Conservation (phyloP, 2,113 vertebrate genomes). For the Cyanoramphus novaezelandiae region DNA sequence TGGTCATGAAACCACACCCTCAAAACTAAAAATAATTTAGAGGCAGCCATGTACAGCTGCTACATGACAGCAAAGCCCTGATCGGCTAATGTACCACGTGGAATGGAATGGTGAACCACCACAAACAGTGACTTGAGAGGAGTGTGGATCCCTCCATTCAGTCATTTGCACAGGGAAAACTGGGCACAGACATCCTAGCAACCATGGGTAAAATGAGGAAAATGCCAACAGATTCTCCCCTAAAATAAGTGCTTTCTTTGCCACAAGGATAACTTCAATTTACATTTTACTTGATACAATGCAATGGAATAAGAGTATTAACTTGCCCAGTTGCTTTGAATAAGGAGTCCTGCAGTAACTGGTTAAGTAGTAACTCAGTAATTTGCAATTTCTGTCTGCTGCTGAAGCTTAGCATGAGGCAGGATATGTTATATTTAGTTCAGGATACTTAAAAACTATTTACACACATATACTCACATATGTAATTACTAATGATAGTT, state of each 20-base stretch:
- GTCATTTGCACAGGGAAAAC: not conserved
- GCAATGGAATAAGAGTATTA: not conserved
- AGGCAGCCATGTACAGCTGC: not conserved
- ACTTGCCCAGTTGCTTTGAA: not conserved
- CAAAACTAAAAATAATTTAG: not conserved
- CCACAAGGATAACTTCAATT: not conserved
- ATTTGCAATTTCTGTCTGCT: not conserved
- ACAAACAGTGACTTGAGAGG: not conserved
- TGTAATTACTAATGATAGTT: not conserved
- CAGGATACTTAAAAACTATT: not conserved
- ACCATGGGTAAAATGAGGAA: not conserved
- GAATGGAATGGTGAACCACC: not conserved
- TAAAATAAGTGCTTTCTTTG: not conserved
- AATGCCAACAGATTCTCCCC: not conserved
- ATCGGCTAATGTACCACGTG: accelerated
- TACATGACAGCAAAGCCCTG: not conserved
- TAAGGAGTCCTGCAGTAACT: not conserved
- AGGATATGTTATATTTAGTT: not conserved
- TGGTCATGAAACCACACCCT: not conserved
- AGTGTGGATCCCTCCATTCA: not conserved
- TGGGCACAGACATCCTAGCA: not conserved
- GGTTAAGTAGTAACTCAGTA: not conserved
- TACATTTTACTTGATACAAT: not conserved
- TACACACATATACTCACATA: not conserved
- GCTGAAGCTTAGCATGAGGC: not conserved